Evolutionary conservation across 1,140 invertebrate species (phyloP).

Genomic region (Gryon sp.): DNA sequence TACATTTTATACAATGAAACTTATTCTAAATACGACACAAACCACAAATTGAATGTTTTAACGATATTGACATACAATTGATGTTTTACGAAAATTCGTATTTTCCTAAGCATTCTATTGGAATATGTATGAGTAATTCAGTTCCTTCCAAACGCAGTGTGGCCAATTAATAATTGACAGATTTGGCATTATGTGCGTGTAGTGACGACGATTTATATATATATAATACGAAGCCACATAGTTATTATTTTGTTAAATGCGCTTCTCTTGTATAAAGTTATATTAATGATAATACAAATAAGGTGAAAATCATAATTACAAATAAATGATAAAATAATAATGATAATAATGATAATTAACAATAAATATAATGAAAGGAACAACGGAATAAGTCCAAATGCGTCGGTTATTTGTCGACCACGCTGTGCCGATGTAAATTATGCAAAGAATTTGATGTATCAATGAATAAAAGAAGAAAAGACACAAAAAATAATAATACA

Average conservation of each 20-base stretch:
- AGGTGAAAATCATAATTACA: slow-evolving; percentile 21
- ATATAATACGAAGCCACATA: slow-evolving; percentile 58
- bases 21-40: slow-evolving; percentile 48
- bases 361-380: not conserved
- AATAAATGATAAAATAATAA: slow-evolving; percentile 31
- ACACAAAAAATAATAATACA: too few relatives aligned
- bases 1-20: slow-evolving; percentile 56
- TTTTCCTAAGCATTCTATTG: slow-evolving; percentile 61
- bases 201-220: slow-evolving; percentile 42
- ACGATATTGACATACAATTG: slow-evolving; percentile 46
- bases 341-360: slow-evolving; percentile 10
- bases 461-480: too few relatives aligned
- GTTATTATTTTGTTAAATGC: slow-evolving; percentile 63
- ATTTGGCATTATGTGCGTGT: slow-evolving; percentile 56
- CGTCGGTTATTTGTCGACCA: slow-evolving; percentile 62
- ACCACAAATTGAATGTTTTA: slow-evolving; percentile 51
- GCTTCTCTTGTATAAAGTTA: slow-evolving; percentile 63
- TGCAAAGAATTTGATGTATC: slow-evolving; percentile 58
- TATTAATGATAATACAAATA: slow-evolving; percentile 15
- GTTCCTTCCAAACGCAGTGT: slow-evolving; percentile 63
- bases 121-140: slow-evolving; percentile 53
- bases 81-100: slow-evolving; percentile 61
- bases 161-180: slow-evolving; percentile 63
- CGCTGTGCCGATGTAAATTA: slow-evolving; percentile 59
- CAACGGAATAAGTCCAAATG: slow-evolving; percentile 47